These are phyloP conservation scores for Clarias pachynema DNA, from an alignment of 2,797 vertebrate species.

Conservation along the genomic window DNA sequence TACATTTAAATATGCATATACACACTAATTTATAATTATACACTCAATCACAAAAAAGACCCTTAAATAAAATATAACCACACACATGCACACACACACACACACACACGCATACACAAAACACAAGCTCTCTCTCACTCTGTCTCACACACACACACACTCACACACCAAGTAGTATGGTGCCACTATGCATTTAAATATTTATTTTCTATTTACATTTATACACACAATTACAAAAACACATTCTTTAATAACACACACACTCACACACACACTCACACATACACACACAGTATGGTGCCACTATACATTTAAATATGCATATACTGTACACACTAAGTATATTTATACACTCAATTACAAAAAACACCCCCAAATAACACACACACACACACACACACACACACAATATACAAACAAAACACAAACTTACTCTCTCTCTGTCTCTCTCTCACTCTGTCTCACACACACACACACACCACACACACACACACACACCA, in stretches of 20 bases:
- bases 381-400: neutral
- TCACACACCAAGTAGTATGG: too few relatives aligned
- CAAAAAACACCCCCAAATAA: too few relatives aligned
- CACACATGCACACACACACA: neutral
- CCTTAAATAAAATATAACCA: too few relatives aligned
- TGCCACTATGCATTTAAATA: slow-evolving; percentile 3
- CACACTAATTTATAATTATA: neutral
- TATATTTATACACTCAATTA: neutral
- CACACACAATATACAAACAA: too few relatives aligned
- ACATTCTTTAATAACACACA: neutral
- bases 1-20: slow-evolving; percentile 14
- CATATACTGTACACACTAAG: neutral
- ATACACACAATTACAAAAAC: neutral
- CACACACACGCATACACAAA: neutral
- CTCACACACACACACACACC: too few relatives aligned
- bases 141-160: neutral
- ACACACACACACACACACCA: too few relatives aligned
- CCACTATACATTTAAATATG: slow-evolving; percentile 5
- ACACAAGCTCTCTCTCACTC: neutral
- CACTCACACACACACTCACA: neutral
- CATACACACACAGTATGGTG: neutral
- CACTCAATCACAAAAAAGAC: too few relatives aligned
- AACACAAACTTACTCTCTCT: too few relatives aligned
- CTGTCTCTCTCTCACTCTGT: too few relatives aligned
- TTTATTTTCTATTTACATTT: neutral